A percentile compares a stretch with the other conserved stretches of the same genome.
These are phyloP conservation scores for Ischnus inquisitorius DNA, from an alignment of 2,888 invertebrate species.

Conservation along the genomic window DNA sequence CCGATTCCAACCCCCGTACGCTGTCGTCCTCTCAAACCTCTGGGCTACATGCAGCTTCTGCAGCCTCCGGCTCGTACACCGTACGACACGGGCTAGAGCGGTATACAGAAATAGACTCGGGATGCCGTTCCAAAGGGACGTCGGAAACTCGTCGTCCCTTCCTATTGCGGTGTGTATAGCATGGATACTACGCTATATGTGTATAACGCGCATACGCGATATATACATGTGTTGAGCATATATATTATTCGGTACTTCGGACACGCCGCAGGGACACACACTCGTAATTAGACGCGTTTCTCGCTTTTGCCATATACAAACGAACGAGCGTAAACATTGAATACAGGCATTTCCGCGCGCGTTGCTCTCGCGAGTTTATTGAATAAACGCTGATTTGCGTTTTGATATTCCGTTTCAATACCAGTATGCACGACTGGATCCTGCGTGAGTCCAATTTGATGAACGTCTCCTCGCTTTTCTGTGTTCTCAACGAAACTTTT, in stretches of 20 bases:
- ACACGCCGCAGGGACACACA: conserved; percentile 18
- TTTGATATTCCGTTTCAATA: neutral
- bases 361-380: neutral
- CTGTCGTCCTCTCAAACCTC: conserved; percentile 59
- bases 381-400: conserved; percentile 12
- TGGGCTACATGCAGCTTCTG: conserved; percentile 31
- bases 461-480: neutral
- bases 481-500: conserved; percentile 25
- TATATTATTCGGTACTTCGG: conserved; percentile 23
- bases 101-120: conserved; percentile 30
- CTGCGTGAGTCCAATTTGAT: neutral
- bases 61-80: conserved; percentile 39
- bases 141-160: conserved; percentile 42
- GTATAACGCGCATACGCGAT: neutral
- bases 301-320: conserved; percentile 7
- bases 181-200: neutral
- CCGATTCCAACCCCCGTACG: conserved; percentile 26
- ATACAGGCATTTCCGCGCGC: conserved; percentile 16
- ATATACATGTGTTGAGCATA: neutral
- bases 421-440: neutral
- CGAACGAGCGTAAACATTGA: conserved; percentile 35
- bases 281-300: conserved; percentile 55
- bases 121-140: conserved; percentile 56
- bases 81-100: neutral
- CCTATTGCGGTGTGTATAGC: conserved; percentile 40